A percentile compares a stretch with the other conserved stretches of the same genome.
Conservation (phyloP, 2,113 vertebrate genomes). For the Camelus bactrianus region DNA sequence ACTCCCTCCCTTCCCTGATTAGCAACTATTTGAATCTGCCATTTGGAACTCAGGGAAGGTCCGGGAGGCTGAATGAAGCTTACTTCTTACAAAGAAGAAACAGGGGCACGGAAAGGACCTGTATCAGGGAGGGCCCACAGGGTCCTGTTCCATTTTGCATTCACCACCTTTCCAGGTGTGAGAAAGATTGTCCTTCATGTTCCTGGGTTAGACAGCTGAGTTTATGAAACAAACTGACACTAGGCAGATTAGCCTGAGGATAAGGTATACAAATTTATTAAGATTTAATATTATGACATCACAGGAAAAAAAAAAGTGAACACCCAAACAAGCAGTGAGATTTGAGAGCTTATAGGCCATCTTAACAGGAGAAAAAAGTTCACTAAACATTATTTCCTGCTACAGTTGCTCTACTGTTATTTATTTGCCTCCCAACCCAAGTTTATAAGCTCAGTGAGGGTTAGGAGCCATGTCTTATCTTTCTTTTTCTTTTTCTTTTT, state of each 20-base stretch:
- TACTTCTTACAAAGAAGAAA: too few relatives aligned
- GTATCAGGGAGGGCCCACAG: too few relatives aligned
- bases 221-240: neutral
- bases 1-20: too few relatives aligned
- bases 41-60: too few relatives aligned
- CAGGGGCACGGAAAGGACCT: too few relatives aligned
- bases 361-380: neutral
- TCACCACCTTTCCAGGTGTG: neutral
- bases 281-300: neutral
- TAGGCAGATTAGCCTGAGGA: neutral
- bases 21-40: too few relatives aligned
- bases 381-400: neutral
- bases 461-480: conserved; percentile 18
- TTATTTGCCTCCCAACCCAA: neutral
- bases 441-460: conserved; percentile 28
- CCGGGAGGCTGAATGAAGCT: too few relatives aligned
- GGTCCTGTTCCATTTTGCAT: neutral
- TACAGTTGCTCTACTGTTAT: neutral
- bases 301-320: neutral
- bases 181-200: neutral
- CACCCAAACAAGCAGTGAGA: neutral
- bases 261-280: neutral
- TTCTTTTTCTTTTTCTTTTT: conserved; percentile 39
- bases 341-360: neutral
- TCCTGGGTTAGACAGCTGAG: neutral